Conservation (phyloP, 1,140 invertebrate species). For the Lepidurus couesii region DNA sequence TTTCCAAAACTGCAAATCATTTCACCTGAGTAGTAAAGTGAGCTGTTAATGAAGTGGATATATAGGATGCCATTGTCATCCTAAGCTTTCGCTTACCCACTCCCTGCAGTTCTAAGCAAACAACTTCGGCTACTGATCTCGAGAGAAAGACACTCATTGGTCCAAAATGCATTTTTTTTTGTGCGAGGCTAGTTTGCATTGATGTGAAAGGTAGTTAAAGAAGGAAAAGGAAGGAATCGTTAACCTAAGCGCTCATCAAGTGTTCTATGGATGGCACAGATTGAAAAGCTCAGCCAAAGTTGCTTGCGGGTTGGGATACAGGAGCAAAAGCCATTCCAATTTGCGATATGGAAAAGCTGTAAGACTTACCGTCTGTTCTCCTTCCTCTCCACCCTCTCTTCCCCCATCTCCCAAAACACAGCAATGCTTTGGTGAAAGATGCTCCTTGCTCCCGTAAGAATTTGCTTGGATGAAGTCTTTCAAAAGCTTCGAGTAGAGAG, state of each 20-base stretch:
- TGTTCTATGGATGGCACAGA: slow-evolving; percentile 4
- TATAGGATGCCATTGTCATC: neutral
- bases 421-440: neutral
- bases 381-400: neutral
- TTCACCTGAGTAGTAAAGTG: neutral
- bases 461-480: slow-evolving; percentile 11
- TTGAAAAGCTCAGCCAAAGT: slow-evolving; percentile 3
- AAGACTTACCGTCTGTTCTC: neutral
- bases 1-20: neutral
- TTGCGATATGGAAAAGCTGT: slow-evolving; percentile 8
- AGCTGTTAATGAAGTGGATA: slow-evolving; percentile 12
- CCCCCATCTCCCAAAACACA: neutral
- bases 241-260: slow-evolving; percentile 17
- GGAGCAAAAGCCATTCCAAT: neutral
- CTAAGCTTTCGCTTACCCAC: neutral
- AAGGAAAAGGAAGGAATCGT: neutral
- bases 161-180: no score
- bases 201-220: no score
- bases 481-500: neutral
- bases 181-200: no score
- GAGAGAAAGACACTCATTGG: no score
- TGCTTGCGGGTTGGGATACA: neutral
- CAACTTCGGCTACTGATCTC: no score
- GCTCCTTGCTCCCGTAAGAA: slow-evolving; percentile 11
- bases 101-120: neutral